Evolutionary conservation across 2,888 invertebrate species (phyloP), one percentile per base, ranked within the genome.

Genomic region (Caprella mutica): DNA sequence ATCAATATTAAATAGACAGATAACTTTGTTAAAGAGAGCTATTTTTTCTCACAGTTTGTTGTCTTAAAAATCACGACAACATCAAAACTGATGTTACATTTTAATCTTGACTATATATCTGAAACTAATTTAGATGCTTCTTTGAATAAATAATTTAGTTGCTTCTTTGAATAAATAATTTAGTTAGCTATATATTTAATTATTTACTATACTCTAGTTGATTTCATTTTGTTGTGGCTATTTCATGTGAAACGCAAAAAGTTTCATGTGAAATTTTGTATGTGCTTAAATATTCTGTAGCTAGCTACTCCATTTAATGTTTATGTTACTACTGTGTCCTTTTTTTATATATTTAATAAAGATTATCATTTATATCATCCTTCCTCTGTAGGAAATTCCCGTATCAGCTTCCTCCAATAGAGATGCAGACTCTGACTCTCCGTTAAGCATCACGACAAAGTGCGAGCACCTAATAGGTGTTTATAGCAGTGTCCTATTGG

Each of bases 181-280:
- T 42, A 42, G n/a, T 17, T 42, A 42, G n/a, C n/a, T 42, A 42
- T 42, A 42, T 42, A 42, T 42, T 17, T 42, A 42, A 17, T 17
- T 42, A 42, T 42, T 17, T 42, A 42, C 19, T 17, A 17, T 17
- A 17, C n/a, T 42, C n/a, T 42, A 42, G 14, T 9, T 35, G 35
- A 35, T 35, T 35, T 35, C 14, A 14, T 35, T 35, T 35, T 12
- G 14, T 35, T 9, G 12, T 12, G 9, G 9, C 14, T 35, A 14
- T 35, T 35, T 35, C 9, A 35, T 35, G 35, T 35, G 35, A 14
- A 35, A 35, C 14, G 35, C 9, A 35, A 12, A 12, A 12, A 35
- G 12, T 14, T 12, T 35, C 9, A 35, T 35, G 35, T n/a, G 35
- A 35, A 14, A 12, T 35, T 9, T 12, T 12, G 35, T n/a, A n/a